Percentiles rank a stretch among this genome's conserved stretches.
Evolutionary conservation across 2,113 vertebrate species (phyloP).

Genomic region (Alouatta palliata): DNA sequence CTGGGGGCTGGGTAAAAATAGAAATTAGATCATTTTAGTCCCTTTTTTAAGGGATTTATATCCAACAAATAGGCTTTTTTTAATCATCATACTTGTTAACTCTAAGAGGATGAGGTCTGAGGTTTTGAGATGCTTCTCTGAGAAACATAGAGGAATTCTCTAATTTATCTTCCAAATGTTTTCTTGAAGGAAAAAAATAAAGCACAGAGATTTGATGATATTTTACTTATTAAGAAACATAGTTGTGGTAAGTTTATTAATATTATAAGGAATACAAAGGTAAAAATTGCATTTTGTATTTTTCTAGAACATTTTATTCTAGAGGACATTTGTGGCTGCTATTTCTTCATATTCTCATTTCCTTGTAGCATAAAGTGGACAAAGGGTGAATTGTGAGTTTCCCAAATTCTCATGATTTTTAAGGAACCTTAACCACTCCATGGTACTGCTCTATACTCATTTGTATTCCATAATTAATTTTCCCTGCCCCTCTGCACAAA

Average conservation of each 20-base stretch:
- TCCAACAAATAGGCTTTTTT: not conserved
- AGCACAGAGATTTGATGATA: not conserved
- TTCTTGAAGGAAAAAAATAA: not conserved
- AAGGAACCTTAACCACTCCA: not conserved
- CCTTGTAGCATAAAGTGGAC: not conserved
- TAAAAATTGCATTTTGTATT: not conserved
- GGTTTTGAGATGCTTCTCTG: not conserved
- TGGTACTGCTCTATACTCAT: not conserved
- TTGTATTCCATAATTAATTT: conserved; percentile 17
- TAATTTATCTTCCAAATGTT: not conserved
- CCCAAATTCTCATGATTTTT: not conserved
- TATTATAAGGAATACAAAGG: not conserved
- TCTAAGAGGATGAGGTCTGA: not conserved
- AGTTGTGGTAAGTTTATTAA: not conserved
- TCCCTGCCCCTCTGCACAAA: not conserved
- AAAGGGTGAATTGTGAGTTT: not conserved
- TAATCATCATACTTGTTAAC: not conserved
- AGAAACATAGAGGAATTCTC: not conserved
- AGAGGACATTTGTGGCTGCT: not conserved
- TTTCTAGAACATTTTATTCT: not conserved
- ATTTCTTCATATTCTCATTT: not conserved
- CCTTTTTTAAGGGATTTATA: not conserved
- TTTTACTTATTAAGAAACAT: not conserved
- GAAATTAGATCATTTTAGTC: not conserved
- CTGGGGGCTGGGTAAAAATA: not conserved